phyloP scores from a whole-genome alignment of 2,797 vertebrate species.

The Sus cebifrons region DNA sequence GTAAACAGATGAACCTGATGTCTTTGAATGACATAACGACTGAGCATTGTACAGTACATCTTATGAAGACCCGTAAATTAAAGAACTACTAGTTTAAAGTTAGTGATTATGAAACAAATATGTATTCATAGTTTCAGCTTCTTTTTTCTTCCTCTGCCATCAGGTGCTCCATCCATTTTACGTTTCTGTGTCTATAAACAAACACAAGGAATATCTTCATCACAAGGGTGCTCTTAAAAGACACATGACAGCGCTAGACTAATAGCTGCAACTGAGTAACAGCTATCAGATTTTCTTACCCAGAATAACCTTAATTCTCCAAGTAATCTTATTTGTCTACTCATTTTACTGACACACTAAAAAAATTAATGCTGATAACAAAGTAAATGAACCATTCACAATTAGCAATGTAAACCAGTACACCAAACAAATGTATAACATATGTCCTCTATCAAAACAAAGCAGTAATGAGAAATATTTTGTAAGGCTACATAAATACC shows the following conservation, averaged over 20 bases:
- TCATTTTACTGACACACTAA: background rate
- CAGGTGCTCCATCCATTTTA: slow-evolving; percentile 96
- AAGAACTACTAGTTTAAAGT: slow-evolving; percentile 93
- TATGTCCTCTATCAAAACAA: background rate
- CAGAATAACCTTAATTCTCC: slow-evolving; percentile 24
- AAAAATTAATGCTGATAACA: background rate
- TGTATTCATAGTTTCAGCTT: slow-evolving; percentile 97
- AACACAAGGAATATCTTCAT: slow-evolving; percentile 66
- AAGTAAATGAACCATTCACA: background rate
- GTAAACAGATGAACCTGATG: slow-evolving; percentile 93
- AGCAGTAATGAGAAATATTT: background rate
- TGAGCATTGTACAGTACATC: slow-evolving; percentile 95
- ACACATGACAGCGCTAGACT: background rate
- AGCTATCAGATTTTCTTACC: background rate
- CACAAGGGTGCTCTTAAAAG: slow-evolving; percentile 3
- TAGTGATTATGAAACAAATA: slow-evolving; percentile 89
- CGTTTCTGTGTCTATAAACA: slow-evolving; percentile 95
- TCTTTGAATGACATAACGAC: slow-evolving; percentile 93
- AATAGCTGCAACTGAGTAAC: background rate
- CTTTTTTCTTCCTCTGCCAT: slow-evolving; percentile 97
- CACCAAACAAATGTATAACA: background rate
- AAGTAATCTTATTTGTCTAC: background rate
- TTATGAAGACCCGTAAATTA: slow-evolving; percentile 96
- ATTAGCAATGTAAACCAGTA: slow-evolving; percentile 21
- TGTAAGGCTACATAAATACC: background rate